Conservation (phyloP, 2,797 vertebrate genomes). For the Sylvia borin region DNA sequence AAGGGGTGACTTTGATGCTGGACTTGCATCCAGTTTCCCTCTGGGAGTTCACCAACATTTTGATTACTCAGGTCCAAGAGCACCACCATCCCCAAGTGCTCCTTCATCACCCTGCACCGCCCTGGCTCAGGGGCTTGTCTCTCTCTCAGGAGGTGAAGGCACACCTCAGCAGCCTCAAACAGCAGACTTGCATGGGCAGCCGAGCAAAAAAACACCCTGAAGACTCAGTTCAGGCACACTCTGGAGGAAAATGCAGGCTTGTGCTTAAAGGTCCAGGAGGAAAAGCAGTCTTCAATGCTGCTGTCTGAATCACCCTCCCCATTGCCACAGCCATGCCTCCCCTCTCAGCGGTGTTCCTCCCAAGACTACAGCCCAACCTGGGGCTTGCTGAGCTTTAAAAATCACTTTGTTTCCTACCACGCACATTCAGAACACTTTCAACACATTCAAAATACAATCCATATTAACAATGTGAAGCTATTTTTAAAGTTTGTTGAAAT, state of each 20-base stretch:
- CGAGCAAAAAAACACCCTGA: neutral
- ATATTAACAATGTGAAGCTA: neutral
- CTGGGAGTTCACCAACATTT: neutral
- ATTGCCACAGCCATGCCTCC: fast-evolving
- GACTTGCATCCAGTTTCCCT: neutral
- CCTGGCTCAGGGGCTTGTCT: fast-evolving
- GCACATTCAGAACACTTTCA: neutral
- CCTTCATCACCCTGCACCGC: fast-evolving
- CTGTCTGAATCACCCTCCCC: neutral
- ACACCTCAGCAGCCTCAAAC: neutral
- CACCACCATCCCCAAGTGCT: neutral
- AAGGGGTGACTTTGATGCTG: neutral
- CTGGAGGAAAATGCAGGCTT: neutral
- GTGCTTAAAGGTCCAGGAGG: neutral
- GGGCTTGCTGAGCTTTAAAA: neutral
- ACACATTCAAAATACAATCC: neutral
- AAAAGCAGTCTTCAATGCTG: neutral
- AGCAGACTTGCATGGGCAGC: neutral
- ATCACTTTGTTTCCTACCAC: neutral
- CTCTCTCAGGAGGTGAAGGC: neutral
- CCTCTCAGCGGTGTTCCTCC: neutral
- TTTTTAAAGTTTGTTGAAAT: neutral
- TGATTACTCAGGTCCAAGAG: neutral
- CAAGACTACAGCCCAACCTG: neutral
- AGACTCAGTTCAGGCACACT: neutral